Percentiles rank a stretch among this genome's conserved stretches.
Evolutionary conservation across 2,888 invertebrate genomes (phyloP).

Genomic region (Drosophila infuscata): DNA sequence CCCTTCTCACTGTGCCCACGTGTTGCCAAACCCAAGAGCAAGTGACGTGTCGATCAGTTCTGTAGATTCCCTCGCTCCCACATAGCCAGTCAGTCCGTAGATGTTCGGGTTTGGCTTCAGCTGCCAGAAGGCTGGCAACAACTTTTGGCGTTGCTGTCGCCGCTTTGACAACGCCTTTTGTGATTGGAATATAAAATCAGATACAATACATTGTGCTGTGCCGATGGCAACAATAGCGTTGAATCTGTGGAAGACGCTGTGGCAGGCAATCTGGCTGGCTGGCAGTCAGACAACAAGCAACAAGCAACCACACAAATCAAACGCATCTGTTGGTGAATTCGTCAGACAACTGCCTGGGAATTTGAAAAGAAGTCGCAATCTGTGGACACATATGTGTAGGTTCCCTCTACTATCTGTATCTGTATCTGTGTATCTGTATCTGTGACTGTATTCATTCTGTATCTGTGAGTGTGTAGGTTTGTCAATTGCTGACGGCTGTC

Average conservation of each 20-base stretch:
- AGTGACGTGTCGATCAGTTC: slow-evolving; percentile 73
- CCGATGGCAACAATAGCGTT: slow-evolving; percentile 47
- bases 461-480: slow-evolving; percentile 28
- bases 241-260: slow-evolving; percentile 66
- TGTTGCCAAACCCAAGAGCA: slow-evolving; percentile 22
- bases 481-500: slow-evolving; percentile 61
- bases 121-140: slow-evolving; percentile 51
- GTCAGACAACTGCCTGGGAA: slow-evolving; percentile 71
- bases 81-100: slow-evolving; percentile 4
- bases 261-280: slow-evolving; percentile 20
- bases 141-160: slow-evolving; percentile 79
- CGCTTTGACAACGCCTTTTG: slow-evolving; percentile 77
- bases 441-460: slow-evolving; percentile 12
- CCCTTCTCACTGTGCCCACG: not conserved
- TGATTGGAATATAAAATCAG: slow-evolving; percentile 81
- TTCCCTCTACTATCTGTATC: slow-evolving; percentile 22
- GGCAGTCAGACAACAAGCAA: slow-evolving; percentile 38
- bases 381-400: slow-evolving; percentile 16
- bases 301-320: slow-evolving; percentile 69
- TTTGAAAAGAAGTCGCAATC: slow-evolving; percentile 60
- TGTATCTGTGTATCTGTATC: slow-evolving; percentile 17
- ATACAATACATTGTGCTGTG: slow-evolving; percentile 42
- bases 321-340: slow-evolving; percentile 75
- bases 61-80: slow-evolving; percentile 50
- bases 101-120: slow-evolving; percentile 22